Percentiles rank a stretch among this genome's conserved stretches.
Conservation (phyloP, 2,888 invertebrate genomes). For the Cancer borealis region DNA sequence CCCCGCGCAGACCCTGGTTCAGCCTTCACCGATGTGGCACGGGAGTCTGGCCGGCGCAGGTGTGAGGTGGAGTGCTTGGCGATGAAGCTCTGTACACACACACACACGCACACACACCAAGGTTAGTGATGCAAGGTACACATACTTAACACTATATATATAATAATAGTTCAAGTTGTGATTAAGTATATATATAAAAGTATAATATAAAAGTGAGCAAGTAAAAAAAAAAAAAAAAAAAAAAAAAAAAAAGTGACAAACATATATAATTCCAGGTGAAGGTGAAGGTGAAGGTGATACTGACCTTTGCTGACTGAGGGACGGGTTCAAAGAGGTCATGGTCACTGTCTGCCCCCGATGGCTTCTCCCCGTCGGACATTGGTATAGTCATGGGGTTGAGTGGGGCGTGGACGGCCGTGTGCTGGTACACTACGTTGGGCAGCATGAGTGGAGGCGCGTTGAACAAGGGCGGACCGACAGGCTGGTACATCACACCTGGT, state of each 20-base stretch:
- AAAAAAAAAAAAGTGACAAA: no score
- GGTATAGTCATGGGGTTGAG: slow-evolving; percentile 77
- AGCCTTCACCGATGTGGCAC: slow-evolving; percentile 83
- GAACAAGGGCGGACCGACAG: slow-evolving; percentile 79
- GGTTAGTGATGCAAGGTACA: not conserved
- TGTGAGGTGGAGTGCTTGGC: slow-evolving; percentile 57
- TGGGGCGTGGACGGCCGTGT: slow-evolving; percentile 79
- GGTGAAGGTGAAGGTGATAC: not conserved
- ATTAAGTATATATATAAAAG: no score
- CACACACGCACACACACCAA: not conserved
- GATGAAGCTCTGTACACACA: slow-evolving; percentile 52
- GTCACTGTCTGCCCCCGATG: slow-evolving; percentile 64
- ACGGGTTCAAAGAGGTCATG: slow-evolving; percentile 58
- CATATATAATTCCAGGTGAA: not conserved
- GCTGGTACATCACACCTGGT: slow-evolving; percentile 84
- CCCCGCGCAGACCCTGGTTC: slow-evolving; percentile 83
- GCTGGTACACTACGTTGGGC: slow-evolving; percentile 82
- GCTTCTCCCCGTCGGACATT: slow-evolving; percentile 71
- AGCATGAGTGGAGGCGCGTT: slow-evolving; percentile 82
- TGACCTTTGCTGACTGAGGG: slow-evolving; percentile 55
- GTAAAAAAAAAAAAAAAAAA: not conserved
- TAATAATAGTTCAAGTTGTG: not conserved
- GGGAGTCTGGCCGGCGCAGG: slow-evolving; percentile 81
- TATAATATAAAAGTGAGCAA: not conserved
- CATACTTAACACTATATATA: not conserved